Base-by-base conservation (phyloP, 2,113 vertebrate species). In the Hippocampus barbouri region DNA sequence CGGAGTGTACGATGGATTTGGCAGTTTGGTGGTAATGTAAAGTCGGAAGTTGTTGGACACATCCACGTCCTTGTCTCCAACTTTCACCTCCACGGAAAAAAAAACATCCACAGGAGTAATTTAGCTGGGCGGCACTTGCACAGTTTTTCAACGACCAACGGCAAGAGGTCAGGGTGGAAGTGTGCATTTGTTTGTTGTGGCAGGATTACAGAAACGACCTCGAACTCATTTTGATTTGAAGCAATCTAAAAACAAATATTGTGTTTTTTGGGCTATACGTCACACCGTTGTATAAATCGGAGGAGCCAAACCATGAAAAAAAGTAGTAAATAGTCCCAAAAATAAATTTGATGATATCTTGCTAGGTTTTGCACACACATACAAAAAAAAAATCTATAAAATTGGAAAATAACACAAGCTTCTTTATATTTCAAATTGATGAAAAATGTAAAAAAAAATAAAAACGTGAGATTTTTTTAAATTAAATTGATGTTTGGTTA, bases 31-130 rank as follows among this genome's bases (percentile, higher is more conserved):
- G 41, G 96, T 96, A 30, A 96, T 89, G 62, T 95, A 97, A 34
- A 96, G 92, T 70, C 84, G 92, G 87, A 97, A 97, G 18, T 92
- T 92, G 72, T 86, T 84, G 92, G 94, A 92, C 59, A 96, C 92
- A 70, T 94, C 92, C 56, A 94, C 76, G 84, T 97, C 95, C 74
- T 95, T 96, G 85, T 96, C 95, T 70, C 95, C 94, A 27, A 97
- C 91, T 87, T 95, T 96, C 66, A 97, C 95, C 95, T 97, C 83
- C 74, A 59, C 65, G 45, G 8, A 23, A 18, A 14, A 6, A 6
- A 38, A 4, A 85, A 73, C 75, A 45, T 73, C 18, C 68, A 70
- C 23, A 38, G 60, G 30, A 40, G 3, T n/a, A 49, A 67, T 51
- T 71, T 40, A 62, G 15, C 12, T 18, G 10, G 43, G 23, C 20